These are phyloP conservation scores for Epiperipatus broadwayi DNA, from an alignment of 2,888 invertebrate genomes.

Conservation along the genomic window DNA sequence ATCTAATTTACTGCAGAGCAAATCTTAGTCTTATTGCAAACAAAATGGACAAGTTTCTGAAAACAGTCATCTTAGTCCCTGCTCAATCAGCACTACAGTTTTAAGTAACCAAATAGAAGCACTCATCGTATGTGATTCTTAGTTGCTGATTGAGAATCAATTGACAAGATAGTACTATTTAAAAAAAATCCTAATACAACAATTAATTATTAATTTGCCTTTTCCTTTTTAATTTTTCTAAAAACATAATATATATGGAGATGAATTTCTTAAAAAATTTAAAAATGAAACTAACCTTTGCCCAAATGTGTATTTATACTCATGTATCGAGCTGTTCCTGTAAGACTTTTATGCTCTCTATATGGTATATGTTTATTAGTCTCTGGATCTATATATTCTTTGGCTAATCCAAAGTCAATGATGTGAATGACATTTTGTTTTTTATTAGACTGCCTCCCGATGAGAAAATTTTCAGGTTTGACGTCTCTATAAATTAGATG, in stretches of 20 bases:
- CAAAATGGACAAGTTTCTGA: too few species aligned
- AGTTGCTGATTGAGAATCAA: too few species aligned
- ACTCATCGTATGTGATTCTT: too few species aligned
- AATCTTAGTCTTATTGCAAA: too few species aligned
- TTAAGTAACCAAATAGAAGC: too few species aligned
- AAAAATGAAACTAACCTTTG: slow-evolving; percentile 55
- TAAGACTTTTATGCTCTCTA: slow-evolving; percentile 99
- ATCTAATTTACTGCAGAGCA: too few species aligned
- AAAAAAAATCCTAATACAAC: too few species aligned
- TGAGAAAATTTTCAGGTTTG: slow-evolving; percentile 98
- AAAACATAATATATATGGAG: too few species aligned
- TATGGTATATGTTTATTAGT: slow-evolving; percentile 99
- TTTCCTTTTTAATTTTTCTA: not conserved
- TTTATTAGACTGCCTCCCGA: slow-evolving; percentile 89
- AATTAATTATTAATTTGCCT: too few species aligned
- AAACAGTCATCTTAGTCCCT: too few species aligned
- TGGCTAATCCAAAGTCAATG: slow-evolving; percentile 99
- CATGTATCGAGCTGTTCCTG: slow-evolving; percentile 99
- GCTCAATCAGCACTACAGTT: too few species aligned
- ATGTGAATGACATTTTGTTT: slow-evolving; percentile 98
- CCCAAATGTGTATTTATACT: slow-evolving; percentile 99
- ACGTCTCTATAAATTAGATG: slow-evolving; percentile 98
- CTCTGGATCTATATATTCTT: slow-evolving; percentile 99
- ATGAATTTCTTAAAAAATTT: slow-evolving; percentile 5
- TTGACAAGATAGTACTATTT: too few species aligned